Evolutionary conservation across 2,797 vertebrate species (phyloP), one percentile per base, ranked within the genome.

Genomic region (Eurystomus glaucurus): DNA sequence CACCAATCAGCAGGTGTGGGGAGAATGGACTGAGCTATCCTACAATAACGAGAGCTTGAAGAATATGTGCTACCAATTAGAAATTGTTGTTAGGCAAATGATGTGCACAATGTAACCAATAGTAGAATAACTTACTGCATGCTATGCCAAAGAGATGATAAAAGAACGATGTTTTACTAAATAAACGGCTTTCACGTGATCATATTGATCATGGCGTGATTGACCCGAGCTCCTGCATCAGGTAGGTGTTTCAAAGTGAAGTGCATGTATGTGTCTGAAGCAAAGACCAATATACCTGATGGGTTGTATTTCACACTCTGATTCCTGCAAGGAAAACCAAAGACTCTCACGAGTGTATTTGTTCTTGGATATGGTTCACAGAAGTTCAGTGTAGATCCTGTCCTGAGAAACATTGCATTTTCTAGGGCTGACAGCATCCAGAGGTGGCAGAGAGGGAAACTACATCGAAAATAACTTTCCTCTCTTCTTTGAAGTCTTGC

Each of bases 401-500:
- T 55, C 62, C 83, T 0, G 0, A 78, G 86, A 72, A 76, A 82
- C 8, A 9, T 50, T 68, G 20, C 29, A 39, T 69, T 70, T 75
- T 69, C 62, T 25, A 60, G 41, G 50, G 50, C 37, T 95, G 82
- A 84, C 51, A 45, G 45, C 17, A 10, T 90, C 68, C 82, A 95
- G 71, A 89, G 78, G 70, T 68, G 70, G 57, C 1, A 0, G 79
- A 85, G 82, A 39, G 71, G 41, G 64, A 35, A 35, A 0, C 65
- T 78, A 91, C 74, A 76, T 8, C 78, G 76, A 86, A 94, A 95
- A 65, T 51, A 78, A 52, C 46, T 94, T 93, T 74, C 43, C 52
- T 74, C 14, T 77, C 55, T 68, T 64, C 85, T 97, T 96, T 96
- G 91, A 95, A 94, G 93, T 82, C 78, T 74, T 0, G 1, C 92